phyloP scores from a whole-genome alignment of 2,797 vertebrate species.

The Platyrinchus mystaceus region DNA sequence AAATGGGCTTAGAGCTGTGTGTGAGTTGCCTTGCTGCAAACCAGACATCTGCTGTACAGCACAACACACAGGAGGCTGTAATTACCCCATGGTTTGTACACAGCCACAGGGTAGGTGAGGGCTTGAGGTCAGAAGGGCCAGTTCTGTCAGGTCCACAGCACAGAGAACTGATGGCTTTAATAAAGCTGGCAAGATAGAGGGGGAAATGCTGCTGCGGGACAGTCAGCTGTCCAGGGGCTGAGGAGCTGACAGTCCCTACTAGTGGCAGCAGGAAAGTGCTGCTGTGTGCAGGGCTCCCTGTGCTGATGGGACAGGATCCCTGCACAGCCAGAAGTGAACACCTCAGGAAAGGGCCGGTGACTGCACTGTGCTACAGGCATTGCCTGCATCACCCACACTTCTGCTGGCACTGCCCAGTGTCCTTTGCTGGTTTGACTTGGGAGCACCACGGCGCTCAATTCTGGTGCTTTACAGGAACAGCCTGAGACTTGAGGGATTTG shows the following conservation, averaged over 20 bases:
- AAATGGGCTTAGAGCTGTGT: background rate
- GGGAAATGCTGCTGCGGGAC: background rate
- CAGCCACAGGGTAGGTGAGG: background rate
- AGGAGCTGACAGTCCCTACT: background rate
- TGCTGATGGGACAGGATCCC: background rate
- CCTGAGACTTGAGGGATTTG: background rate
- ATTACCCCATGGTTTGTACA: accelerated
- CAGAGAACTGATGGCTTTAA: background rate
- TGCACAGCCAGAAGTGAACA: background rate
- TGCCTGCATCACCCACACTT: accelerated
- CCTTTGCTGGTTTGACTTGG: background rate
- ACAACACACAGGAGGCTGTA: background rate
- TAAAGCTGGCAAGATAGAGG: background rate
- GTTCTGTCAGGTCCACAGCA: background rate
- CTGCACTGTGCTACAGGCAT: background rate
- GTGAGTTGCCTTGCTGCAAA: background rate
- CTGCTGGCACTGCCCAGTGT: background rate
- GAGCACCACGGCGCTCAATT: background rate
- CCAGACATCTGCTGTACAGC: background rate
- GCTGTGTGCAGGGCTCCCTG: background rate
- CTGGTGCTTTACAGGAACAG: background rate
- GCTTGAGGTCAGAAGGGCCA: background rate
- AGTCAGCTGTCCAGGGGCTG: background rate
- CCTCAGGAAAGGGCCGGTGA: background rate
- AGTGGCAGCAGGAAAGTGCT: background rate